A percentile compares a stretch with the other conserved stretches of the same genome.
These are phyloP conservation scores for Cyprinus carpio DNA, from an alignment of 2,113 vertebrate species.

Conservation along the genomic window DNA sequence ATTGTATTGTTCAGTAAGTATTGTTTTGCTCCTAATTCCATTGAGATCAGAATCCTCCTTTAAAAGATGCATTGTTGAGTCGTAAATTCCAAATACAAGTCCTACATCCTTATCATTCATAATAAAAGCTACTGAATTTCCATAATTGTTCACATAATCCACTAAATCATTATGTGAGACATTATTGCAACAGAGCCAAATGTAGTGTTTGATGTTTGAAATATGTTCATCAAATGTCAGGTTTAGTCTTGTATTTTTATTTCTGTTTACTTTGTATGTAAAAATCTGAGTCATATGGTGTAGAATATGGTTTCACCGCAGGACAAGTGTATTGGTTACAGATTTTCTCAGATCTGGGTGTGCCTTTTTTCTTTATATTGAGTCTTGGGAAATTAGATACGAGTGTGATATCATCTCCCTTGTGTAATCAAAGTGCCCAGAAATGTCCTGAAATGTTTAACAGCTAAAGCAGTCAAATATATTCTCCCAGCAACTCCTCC, in stretches of 20 bases:
- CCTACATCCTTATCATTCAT: constrained; percentile 22
- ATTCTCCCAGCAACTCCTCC: constrained; percentile 54
- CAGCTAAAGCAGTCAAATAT: constrained; percentile 34
- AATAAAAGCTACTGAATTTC: neutral
- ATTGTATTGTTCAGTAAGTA: constrained; percentile 60
- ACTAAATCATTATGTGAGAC: neutral
- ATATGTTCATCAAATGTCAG: constrained; percentile 1
- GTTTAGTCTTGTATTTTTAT: constrained; percentile 3
- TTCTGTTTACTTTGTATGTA: neutral
- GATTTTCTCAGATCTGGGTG: constrained; percentile 71
- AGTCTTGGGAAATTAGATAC: constrained; percentile 61
- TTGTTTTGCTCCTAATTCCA: constrained; percentile 46
- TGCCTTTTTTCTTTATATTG: constrained; percentile 68
- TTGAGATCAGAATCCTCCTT: constrained; percentile 24
- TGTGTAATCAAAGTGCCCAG: constrained; percentile 60
- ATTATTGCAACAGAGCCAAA: neutral
- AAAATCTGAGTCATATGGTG: constrained; percentile 9
- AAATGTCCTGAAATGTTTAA: constrained; percentile 57
- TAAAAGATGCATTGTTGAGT: constrained; percentile 26
- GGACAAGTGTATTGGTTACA: constrained; percentile 70
- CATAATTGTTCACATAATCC: neutral
- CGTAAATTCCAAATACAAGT: constrained; percentile 38
- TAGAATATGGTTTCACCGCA: constrained; percentile 53
- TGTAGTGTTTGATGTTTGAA: constrained; percentile 30
- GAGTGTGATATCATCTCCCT: constrained; percentile 71